phyloP scores from a whole-genome alignment of 2,888 invertebrate genomes.

The Linyphia triangularis region DNA sequence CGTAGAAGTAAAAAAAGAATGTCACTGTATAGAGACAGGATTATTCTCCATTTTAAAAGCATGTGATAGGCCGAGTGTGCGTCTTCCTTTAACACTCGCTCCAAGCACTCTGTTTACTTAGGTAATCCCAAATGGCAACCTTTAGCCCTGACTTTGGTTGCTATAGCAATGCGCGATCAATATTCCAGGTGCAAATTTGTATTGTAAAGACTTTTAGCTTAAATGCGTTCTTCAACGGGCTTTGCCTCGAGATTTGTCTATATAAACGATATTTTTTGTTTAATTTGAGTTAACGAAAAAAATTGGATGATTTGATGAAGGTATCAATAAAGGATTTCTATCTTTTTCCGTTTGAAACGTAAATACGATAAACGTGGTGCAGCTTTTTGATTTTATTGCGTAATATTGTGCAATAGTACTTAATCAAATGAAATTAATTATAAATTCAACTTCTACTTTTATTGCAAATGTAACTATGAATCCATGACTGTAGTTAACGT shows the following conservation, averaged over 20 bases:
- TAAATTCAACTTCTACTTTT: too few species aligned
- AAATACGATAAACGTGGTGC: too few species aligned
- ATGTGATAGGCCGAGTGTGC: conserved; percentile 63
- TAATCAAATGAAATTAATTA: too few species aligned
- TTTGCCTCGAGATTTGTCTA: neutral
- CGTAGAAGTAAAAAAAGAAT: neutral
- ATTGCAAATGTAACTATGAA: too few species aligned
- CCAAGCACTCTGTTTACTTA: conserved; percentile 68
- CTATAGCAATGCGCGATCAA: conserved; percentile 61
- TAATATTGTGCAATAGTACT: too few species aligned
- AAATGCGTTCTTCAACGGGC: conserved; percentile 26
- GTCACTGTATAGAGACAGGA: conserved; percentile 24
- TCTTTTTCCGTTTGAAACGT: too few species aligned
- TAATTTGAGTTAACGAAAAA: conserved; percentile 13
- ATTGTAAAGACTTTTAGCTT: conserved; percentile 72
- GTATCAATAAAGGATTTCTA: too few species aligned
- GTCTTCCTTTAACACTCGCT: conserved; percentile 69
- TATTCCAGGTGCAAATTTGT: conserved; percentile 75
- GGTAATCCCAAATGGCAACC: conserved; percentile 75
- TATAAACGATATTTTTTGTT: conserved; percentile 21
- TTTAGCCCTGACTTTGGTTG: conserved; percentile 74
- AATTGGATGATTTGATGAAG: neutral
- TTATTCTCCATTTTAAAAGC: conserved; percentile 62
- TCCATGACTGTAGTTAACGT: too few species aligned
- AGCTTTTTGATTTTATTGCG: too few species aligned